phyloP scores from a whole-genome alignment of 2,888 invertebrate genomes.

The Panzeria rudis region DNA sequence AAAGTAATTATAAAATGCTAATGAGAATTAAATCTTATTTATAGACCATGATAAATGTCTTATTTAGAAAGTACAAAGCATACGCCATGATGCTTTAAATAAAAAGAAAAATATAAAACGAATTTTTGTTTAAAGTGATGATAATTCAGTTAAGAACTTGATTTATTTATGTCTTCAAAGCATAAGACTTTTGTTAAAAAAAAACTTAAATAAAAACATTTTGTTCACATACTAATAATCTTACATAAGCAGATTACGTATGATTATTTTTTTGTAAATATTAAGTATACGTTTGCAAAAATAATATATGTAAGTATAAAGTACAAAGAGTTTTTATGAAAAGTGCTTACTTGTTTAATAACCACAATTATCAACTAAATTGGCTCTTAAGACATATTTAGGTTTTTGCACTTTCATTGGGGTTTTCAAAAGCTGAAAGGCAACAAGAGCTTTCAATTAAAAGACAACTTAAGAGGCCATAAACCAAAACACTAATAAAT shows the following conservation, averaged over 20 bases:
- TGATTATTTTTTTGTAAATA: neutral
- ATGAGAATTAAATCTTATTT: slow-evolving; percentile 11
- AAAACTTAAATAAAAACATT: neutral
- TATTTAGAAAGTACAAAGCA: neutral
- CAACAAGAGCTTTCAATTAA: too few relatives aligned
- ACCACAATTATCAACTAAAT: too few relatives aligned
- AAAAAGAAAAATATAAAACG: neutral
- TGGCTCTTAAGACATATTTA: too few relatives aligned
- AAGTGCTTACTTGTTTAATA: too few relatives aligned
- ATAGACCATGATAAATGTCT: neutral
- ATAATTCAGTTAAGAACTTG: neutral
- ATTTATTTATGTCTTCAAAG: neutral
- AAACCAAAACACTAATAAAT: neutral
- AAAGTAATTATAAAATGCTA: slow-evolving; percentile 45
- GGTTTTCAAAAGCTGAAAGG: too few relatives aligned
- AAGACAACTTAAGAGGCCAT: neutral
- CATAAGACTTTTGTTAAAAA: neutral
- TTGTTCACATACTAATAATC: too few relatives aligned
- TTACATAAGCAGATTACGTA: neutral
- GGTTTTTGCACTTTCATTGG: too few relatives aligned
- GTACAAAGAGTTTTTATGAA: too few relatives aligned
- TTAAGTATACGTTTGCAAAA: neutral
- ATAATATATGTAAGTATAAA: too few relatives aligned
- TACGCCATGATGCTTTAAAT: neutral
- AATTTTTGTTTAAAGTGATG: neutral